Evolutionary conservation across 2,888 invertebrate species (phyloP).

Genomic region (Campopleginae sp.): DNA sequence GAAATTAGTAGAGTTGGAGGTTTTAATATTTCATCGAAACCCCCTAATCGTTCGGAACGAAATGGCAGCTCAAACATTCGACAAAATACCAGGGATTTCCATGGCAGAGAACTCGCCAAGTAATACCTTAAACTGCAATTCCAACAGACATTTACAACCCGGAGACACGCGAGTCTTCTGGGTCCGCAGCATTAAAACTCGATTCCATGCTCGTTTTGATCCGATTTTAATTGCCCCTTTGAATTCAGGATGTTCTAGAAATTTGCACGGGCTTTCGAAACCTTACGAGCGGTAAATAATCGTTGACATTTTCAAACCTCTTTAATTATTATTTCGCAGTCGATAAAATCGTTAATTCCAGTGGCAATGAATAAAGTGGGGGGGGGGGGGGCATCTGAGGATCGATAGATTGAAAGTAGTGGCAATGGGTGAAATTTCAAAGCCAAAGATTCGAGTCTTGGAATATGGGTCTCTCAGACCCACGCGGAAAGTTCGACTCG

Average conservation of each 20-base stretch:
- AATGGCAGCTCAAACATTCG: neutral
- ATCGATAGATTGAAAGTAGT: neutral
- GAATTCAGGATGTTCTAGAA: neutral
- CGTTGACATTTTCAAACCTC: neutral
- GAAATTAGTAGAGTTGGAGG: neutral
- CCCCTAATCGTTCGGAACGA: neutral
- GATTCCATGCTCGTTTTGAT: neutral
- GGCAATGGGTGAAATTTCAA: neutral
- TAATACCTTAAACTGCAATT: slow-evolving; percentile 1
- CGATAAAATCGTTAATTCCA: neutral
- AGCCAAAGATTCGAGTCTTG: neutral
- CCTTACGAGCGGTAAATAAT: neutral
- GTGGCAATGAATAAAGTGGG: neutral
- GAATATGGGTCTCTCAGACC: neutral
- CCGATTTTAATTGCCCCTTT: slow-evolving; percentile 5
- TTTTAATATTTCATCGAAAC: neutral
- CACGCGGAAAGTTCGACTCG: neutral
- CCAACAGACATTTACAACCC: neutral
- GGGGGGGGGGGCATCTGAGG: neutral
- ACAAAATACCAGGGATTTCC: neutral
- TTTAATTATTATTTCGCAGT: neutral
- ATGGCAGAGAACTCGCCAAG: neutral
- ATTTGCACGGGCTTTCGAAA: neutral
- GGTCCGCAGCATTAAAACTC: neutral
- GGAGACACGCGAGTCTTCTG: neutral